A percentile compares a stretch with the other conserved stretches of the same genome.
phyloP scores from a whole-genome alignment of 2,888 invertebrate species.

The Conchocele bisecta region DNA sequence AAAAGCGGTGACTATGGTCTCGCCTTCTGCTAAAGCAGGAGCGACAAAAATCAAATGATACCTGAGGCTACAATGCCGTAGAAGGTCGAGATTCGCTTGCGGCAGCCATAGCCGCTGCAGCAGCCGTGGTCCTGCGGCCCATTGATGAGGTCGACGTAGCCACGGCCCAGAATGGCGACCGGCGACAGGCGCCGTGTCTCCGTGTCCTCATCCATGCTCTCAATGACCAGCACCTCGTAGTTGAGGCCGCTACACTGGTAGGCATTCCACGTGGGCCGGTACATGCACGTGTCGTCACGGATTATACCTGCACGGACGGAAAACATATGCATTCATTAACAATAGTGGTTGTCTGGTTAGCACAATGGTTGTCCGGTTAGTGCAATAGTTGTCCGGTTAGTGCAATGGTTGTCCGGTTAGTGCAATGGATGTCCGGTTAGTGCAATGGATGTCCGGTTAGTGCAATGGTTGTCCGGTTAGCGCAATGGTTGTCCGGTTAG shows the following conservation, averaged over 20 bases:
- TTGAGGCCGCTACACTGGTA: slow-evolving; percentile 70
- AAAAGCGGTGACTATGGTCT: no score
- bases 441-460: no score
- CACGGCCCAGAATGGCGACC: slow-evolving; percentile 66
- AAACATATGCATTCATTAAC: no score
- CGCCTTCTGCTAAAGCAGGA: no score
- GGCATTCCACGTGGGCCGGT: slow-evolving; percentile 66
- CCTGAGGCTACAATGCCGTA: slow-evolving; percentile 74
- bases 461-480: no score
- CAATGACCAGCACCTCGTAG: slow-evolving; percentile 75
- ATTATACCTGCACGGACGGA: slow-evolving; percentile 68
- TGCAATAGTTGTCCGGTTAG: no score
- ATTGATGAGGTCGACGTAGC: slow-evolving; percentile 79
- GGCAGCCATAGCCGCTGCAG: slow-evolving; percentile 80
- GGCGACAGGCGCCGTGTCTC: slow-evolving; percentile 79
- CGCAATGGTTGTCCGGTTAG: no score
- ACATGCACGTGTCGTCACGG: slow-evolving; percentile 64
- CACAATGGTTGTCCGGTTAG: no score
- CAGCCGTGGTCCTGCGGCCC: slow-evolving; percentile 82
- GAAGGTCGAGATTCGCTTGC: slow-evolving; percentile 78
- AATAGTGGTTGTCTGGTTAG: no score
- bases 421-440: no score
- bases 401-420: no score
- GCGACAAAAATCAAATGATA: no score
- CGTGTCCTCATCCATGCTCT: slow-evolving; percentile 79